Conservation (phyloP, 1,140 invertebrate species). For the Heliconius himera region DNA sequence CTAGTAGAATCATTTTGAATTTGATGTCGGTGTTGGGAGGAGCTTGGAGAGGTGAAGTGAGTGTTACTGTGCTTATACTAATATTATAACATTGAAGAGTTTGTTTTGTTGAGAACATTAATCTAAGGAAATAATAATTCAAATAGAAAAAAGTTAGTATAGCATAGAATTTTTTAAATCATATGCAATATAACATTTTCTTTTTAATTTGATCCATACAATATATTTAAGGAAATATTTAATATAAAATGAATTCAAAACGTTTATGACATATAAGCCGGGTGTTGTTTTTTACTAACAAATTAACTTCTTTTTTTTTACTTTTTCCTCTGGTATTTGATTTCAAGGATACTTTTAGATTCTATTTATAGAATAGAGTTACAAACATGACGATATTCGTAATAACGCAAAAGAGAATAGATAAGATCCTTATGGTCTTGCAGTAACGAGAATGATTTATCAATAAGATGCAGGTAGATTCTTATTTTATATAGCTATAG, state of each 20-base stretch:
- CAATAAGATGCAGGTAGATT: constrained; percentile 34
- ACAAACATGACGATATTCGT: background rate
- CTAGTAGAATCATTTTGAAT: no score
- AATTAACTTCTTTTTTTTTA: background rate
- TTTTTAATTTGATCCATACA: no score
- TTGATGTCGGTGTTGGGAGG: no score
- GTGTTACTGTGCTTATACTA: no score
- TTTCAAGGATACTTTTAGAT: background rate
- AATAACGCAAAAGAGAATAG: constrained; percentile 9
- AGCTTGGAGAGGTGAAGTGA: no score
- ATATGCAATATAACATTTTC: no score
- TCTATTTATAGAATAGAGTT: constrained; percentile 1
- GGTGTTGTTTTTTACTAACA: background rate
- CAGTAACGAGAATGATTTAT: constrained; percentile 20
- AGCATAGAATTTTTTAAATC: no score
- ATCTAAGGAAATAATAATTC: no score
- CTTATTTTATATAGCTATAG: constrained; percentile 17
- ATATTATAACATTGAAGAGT: no score
- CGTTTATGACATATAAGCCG: background rate
- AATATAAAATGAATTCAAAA: background rate
- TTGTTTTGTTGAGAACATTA: no score
- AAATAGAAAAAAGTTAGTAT: no score
- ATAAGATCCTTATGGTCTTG: constrained; percentile 2
- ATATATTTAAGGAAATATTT: no score
- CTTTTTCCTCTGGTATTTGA: background rate